These are phyloP conservation scores for Parazoanthus atlanticus DNA, from an alignment of 92 coral and sea anemone species.

Conservation along the genomic window DNA sequence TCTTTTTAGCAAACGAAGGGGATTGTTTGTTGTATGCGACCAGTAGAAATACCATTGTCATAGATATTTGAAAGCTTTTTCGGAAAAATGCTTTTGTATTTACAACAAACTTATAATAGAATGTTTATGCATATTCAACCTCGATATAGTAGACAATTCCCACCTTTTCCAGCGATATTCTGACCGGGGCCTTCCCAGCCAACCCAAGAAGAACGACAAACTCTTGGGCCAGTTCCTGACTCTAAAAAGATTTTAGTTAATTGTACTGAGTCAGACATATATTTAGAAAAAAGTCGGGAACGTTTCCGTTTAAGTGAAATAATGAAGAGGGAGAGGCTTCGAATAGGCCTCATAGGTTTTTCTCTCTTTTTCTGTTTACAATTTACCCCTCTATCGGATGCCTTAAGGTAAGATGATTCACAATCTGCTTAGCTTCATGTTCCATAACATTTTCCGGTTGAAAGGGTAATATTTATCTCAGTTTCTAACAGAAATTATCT, in stretches of 20 bases:
- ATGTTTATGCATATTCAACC: conserved; percentile 29
- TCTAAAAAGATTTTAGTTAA: background rate
- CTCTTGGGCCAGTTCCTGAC: conserved; percentile 39
- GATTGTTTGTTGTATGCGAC: conserved; percentile 37
- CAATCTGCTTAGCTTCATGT: background rate
- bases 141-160: conserved; percentile 7
- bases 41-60: conserved; percentile 39
- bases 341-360: background rate
- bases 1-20: conserved; percentile 22
- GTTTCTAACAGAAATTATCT: background rate
- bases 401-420: conserved; percentile 21
- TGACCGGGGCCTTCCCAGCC: conserved; percentile 25
- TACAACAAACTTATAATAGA: conserved; percentile 29
- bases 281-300: conserved; percentile 2
- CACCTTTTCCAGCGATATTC: conserved; percentile 1
- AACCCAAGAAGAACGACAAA: conserved; percentile 13
- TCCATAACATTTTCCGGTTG: background rate
- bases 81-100: conserved; percentile 48
- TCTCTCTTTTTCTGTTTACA: conserved; percentile 21
- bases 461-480: background rate
- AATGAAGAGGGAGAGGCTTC: conserved; percentile 25
- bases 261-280: background rate
- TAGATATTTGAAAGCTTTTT: conserved; percentile 32
- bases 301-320: background rate
- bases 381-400: conserved; percentile 11